phyloP scores from a whole-genome alignment of 2,113 vertebrate genomes.

The Scalopus aquaticus region DNA sequence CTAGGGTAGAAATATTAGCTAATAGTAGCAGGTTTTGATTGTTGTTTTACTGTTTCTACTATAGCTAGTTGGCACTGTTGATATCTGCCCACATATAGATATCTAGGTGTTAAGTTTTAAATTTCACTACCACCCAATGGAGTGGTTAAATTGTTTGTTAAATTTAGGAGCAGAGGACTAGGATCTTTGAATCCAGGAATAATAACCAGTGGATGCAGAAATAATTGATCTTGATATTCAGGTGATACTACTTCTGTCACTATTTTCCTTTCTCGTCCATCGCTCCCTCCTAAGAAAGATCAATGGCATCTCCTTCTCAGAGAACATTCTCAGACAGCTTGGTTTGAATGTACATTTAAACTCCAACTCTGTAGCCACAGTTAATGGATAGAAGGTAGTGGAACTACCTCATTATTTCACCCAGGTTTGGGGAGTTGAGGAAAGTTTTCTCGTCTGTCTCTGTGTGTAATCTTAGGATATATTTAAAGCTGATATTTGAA shows the following conservation, averaged over 20 bases:
- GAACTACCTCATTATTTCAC: background rate
- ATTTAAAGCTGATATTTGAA: background rate
- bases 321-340: background rate
- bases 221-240: background rate
- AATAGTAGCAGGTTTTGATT: background rate
- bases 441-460: background rate
- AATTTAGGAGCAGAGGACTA: background rate
- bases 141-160: background rate
- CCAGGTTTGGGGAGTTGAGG: background rate
- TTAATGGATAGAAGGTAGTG: background rate
- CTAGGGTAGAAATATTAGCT: background rate
- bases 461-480: background rate
- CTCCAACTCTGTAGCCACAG: background rate
- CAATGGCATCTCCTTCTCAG: background rate
- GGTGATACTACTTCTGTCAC: background rate
- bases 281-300: background rate
- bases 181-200: background rate
- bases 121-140: background rate
- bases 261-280: background rate
- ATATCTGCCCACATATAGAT: background rate
- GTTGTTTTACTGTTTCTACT: background rate
- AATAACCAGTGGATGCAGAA: background rate
- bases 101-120: background rate
- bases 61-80: background rate
- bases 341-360: background rate